Base-by-base conservation (phyloP, 2,888 invertebrate genomes). In the Periphyllus acericola region DNA sequence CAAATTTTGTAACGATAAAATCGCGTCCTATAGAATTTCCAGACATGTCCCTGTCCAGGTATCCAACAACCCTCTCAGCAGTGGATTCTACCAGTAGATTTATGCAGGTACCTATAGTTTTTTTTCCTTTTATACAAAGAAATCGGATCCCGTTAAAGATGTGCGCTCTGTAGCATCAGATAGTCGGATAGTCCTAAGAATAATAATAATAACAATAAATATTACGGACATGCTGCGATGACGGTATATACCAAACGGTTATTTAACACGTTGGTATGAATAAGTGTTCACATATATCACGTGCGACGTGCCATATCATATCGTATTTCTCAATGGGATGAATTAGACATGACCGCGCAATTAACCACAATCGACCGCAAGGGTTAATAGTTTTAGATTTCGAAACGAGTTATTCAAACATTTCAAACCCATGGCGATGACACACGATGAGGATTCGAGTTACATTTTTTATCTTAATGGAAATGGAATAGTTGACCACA, bases 331-430 rank as follows among this genome's bases (percentile, higher is more conserved):
- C 19, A 79, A 68, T 80, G 21, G 40, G 66, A 52, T 25, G 32
- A 32, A 52, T 71, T 71, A 71, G 46, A 82, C 46, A 9, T 32
- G 71, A 82, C 68, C 71, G 46, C 32, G 17, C 32, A 82, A 71
- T 82, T 82, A 71, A 82, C 32, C 82, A 46, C 21, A 71, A 46
- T 71, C 46, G 19, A 80, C 66, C 80, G 36, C 66, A 71, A 29
- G 32, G 29, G 71, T 32, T 60, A 81, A 36, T 68, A 81, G 40
- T 81, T 29, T 71, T 71, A 32, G n/a, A 81, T 68, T 32, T 68
- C 32, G 29, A 81, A 81, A 81, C 68, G 29, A 68, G 29, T 40
- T 32, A 68, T 71, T 71, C 81, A 46, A 81, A 46, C 21, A 68
- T 46, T 71, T 71, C 81, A 46, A 81, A 46, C 21, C 81, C 46